These are phyloP conservation scores for Poeciliopsis retropinna DNA, from an alignment of 2,113 vertebrate species.

Conservation along the genomic window DNA sequence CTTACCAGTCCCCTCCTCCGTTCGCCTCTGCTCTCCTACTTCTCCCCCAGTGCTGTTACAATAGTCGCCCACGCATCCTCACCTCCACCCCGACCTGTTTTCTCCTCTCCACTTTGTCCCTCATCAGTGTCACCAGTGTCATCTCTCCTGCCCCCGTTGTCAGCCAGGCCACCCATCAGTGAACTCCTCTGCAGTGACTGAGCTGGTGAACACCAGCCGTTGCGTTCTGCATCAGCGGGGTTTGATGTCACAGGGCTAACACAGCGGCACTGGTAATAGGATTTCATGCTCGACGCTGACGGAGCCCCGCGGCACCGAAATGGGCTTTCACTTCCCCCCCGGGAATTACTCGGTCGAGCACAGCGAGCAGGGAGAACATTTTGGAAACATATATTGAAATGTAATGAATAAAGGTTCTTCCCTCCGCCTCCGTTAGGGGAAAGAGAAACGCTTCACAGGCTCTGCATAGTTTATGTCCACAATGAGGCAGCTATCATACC, in stretches of 20 bases:
- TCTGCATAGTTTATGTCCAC: conserved; percentile 45
- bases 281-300: conserved; percentile 76
- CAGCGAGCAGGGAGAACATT: conserved; percentile 62
- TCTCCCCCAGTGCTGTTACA: not conserved
- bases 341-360: conserved; percentile 69
- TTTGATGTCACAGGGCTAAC: conserved; percentile 73
- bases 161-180: conserved; percentile 55
- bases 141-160: conserved; percentile 30
- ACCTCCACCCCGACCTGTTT: not conserved
- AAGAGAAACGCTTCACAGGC: conserved; percentile 34
- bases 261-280: conserved; percentile 74
- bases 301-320: conserved; percentile 66
- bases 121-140: conserved; percentile 43
- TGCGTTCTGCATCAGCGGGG: conserved; percentile 64
- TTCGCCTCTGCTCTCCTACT: conserved; percentile 2
- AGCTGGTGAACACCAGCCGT: conserved; percentile 60
- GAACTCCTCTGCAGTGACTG: conserved; percentile 45
- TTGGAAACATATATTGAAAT: conserved; percentile 75
- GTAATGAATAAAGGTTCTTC: conserved; percentile 64
- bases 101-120: conserved; percentile 28
- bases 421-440: conserved; percentile 28
- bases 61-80: not conserved
- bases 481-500: conserved; percentile 25
- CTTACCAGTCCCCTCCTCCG: not conserved
- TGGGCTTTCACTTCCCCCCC: conserved; percentile 66